Evolutionary conservation across 2,797 vertebrate genomes (phyloP).

Genomic region (Luscinia luscinia): DNA sequence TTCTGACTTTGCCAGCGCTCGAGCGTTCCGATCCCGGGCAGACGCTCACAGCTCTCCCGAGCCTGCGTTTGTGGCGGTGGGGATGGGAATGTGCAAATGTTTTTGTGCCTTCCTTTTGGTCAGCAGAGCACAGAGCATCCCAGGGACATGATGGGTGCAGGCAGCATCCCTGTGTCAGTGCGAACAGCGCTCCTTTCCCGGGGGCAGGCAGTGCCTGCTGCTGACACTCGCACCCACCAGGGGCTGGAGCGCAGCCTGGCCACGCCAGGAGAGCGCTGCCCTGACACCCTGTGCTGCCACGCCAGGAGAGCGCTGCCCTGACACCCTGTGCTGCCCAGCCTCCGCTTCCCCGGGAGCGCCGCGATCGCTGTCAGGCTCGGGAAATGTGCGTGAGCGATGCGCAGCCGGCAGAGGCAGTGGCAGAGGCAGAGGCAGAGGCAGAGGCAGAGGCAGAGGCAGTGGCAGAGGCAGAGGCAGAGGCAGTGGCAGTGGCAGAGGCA

Average conservation of each 20-base stretch:
- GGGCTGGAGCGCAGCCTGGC: background rate
- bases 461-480: too few relatives aligned
- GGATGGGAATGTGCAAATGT: background rate
- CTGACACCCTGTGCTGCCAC: too few relatives aligned
- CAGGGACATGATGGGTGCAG: background rate
- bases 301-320: too few relatives aligned
- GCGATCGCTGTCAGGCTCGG: too few relatives aligned
- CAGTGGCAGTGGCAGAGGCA: too few relatives aligned
- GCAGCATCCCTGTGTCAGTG: background rate
- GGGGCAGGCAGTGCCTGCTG: background rate
- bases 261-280: background rate
- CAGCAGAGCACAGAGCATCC: accelerated
- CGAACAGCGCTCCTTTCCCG: background rate
- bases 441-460: too few relatives aligned
- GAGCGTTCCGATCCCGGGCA: background rate
- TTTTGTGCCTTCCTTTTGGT: background rate
- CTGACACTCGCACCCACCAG: background rate
- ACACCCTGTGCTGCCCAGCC: too few relatives aligned
- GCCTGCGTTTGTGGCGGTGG: background rate
- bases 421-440: too few relatives aligned
- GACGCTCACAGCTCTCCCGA: background rate
- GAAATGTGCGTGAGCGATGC: too few relatives aligned
- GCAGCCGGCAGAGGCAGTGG: too few relatives aligned
- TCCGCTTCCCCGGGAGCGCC: too few relatives aligned
- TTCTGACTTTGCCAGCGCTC: background rate